These are phyloP conservation scores for Alviniconcha marisindica DNA, from an alignment of 1,140 invertebrate species.

Conservation along the genomic window DNA sequence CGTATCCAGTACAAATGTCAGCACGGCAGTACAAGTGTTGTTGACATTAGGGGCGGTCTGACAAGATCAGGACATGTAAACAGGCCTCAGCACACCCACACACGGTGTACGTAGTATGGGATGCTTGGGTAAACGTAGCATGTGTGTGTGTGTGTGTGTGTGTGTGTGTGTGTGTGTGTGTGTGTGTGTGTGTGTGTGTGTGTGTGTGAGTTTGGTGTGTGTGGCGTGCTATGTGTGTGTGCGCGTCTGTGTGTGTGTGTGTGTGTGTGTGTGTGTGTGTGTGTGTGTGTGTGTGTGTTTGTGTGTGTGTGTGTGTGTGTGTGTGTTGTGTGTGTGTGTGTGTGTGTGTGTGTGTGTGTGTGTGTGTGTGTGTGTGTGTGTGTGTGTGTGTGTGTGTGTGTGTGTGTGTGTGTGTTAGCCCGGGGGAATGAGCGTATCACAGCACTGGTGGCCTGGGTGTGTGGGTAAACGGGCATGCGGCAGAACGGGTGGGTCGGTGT, in stretches of 20 bases:
- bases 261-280: not conserved
- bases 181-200: slow-evolving; percentile 1
- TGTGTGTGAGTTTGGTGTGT: too few species aligned
- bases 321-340: slow-evolving; percentile 16
- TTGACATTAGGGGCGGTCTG: too few species aligned
- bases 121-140: not conserved
- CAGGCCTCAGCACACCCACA: too few species aligned
- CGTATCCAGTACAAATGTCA: too few species aligned
- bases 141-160: not conserved
- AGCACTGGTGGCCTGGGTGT: too few species aligned
- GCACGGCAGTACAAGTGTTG: too few species aligned
- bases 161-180: not conserved
- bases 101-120: too few species aligned
- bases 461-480: not conserved
- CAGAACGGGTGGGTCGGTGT: not conserved
- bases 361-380: not conserved
- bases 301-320: not conserved
- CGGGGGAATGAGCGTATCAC: not conserved
- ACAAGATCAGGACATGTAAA: too few species aligned
- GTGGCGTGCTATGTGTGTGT: too few species aligned
- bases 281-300: too few species aligned
- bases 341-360: slow-evolving; percentile 4
- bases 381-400: not conserved
- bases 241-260: not conserved
- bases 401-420: not conserved